phyloP scores from a whole-genome alignment of 2,797 vertebrate species.

The Lepidocolaptes lacrymiger region DNA sequence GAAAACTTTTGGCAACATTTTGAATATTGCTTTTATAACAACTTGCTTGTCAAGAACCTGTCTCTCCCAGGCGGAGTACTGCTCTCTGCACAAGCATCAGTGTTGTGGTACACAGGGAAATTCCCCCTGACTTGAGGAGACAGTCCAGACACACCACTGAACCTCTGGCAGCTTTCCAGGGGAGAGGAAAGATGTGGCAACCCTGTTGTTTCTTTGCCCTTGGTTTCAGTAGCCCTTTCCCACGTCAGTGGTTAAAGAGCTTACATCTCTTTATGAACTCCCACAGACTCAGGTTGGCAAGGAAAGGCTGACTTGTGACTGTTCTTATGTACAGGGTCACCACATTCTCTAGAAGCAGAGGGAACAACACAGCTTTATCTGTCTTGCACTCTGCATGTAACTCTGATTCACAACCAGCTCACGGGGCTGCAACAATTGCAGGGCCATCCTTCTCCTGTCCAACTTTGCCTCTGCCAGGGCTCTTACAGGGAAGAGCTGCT shows the following conservation, averaged over 20 bases:
- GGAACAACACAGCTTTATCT: neutral
- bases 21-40: neutral
- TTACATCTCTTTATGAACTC: neutral
- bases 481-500: neutral
- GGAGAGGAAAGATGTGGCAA: neutral
- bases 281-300: accelerated
- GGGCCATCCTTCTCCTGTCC: neutral
- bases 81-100: neutral
- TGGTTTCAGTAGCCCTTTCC: neutral
- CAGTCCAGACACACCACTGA: neutral
- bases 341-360: neutral
- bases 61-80: neutral
- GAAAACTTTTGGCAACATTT: neutral
- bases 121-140: neutral
- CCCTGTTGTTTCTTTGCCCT: neutral
- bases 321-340: neutral
- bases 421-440: neutral
- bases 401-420: neutral
- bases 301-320: neutral
- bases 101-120: neutral
- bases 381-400: neutral
- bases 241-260: neutral
- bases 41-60: neutral
- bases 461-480: neutral
- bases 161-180: neutral